phyloP scores from a whole-genome alignment of 1,140 invertebrate genomes.

The Megathymus violae region DNA sequence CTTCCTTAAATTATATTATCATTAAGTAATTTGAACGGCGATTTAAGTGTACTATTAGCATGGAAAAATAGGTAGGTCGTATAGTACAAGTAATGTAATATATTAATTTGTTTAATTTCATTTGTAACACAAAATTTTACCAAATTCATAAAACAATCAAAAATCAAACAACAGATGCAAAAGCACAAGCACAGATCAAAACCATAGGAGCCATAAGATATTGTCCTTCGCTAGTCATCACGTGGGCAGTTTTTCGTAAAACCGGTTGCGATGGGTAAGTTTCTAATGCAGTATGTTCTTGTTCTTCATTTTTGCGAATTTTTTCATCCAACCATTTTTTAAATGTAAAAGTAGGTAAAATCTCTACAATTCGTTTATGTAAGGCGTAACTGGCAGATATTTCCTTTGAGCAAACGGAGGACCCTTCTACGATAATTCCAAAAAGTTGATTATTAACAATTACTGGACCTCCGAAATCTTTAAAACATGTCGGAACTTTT shows the following conservation, averaged over 20 bases:
- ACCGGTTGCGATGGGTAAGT: slow-evolving; percentile 42
- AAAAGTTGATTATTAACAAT: slow-evolving; percentile 65
- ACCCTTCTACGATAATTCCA: slow-evolving; percentile 60
- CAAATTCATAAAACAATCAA: no score
- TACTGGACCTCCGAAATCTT: slow-evolving; percentile 67
- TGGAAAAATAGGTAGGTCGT: no score
- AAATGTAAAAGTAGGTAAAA: slow-evolving; percentile 60
- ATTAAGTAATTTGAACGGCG: no score
- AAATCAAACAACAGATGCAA: no score
- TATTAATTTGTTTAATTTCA: no score
- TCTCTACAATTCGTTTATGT: slow-evolving; percentile 61
- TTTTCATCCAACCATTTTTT: slow-evolving; percentile 70
- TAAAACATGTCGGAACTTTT: slow-evolving; percentile 69
- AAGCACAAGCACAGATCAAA: no score
- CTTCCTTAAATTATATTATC: no score
- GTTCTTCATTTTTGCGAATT: slow-evolving; percentile 46
- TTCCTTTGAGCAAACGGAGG: slow-evolving; percentile 62
- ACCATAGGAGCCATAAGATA: background rate
- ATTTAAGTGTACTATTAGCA: no score
- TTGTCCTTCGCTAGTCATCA: slow-evolving; percentile 37
- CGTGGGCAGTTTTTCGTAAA: slow-evolving; percentile 32
- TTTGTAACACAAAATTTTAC: no score
- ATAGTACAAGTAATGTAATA: no score
- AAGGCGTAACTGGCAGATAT: slow-evolving; percentile 60
- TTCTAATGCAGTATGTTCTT: slow-evolving; percentile 38